Base-by-base conservation (phyloP, 2,797 vertebrate genomes). In the Crenichthys baileyi region DNA sequence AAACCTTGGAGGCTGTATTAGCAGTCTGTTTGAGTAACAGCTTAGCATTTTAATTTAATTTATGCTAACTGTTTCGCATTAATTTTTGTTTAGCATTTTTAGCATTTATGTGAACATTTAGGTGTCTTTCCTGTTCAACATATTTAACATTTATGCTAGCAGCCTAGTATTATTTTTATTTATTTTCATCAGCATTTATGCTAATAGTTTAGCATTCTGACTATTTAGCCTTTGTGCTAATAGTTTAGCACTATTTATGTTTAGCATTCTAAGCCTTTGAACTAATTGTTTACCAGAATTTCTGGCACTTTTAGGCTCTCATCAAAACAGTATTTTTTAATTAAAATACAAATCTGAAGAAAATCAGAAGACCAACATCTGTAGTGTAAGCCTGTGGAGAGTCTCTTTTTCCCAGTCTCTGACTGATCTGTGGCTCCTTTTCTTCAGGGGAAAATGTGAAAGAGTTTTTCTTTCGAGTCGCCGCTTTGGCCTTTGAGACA, bases 381-480 rank as follows among this genome's bases (percentile, higher is more conserved):
- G 4, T 44, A 70, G 67, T 24, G 24, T n/a, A 8, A 48, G 46
- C 46, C 46, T 12, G 4, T 44, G 5, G 48, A 50, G 48, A 15
- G 48, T 50, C 13, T 53, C 1, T 65, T 65, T 82, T 74, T 77
- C 3, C 36, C 51, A 46, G 3, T 46, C 48, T 51, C n/a, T 77
- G 4, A 51, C 70, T 72, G 36, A 73, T 72, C 58, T 76, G 0
- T 39, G 1, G 83, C 16, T 70, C 0, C 24, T 70, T 18, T 0
- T 24, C 36, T 44, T 61, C 83, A 99, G 98, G 98, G n/a, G 98
- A 99, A 93, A 98, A 98, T 0, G 97, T 99, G 78, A 94, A 91
- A 55, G 97, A 98, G 86, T 99, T 99, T 90, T 99, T 99, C 93
- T 99, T 99, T 90, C 96, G 98, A 0, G 96, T 99, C 83, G 97